Evolutionary conservation across 1,140 invertebrate genomes (phyloP), one percentile per base, ranked within the genome.

Genomic region (Drosophila persimilis): DNA sequence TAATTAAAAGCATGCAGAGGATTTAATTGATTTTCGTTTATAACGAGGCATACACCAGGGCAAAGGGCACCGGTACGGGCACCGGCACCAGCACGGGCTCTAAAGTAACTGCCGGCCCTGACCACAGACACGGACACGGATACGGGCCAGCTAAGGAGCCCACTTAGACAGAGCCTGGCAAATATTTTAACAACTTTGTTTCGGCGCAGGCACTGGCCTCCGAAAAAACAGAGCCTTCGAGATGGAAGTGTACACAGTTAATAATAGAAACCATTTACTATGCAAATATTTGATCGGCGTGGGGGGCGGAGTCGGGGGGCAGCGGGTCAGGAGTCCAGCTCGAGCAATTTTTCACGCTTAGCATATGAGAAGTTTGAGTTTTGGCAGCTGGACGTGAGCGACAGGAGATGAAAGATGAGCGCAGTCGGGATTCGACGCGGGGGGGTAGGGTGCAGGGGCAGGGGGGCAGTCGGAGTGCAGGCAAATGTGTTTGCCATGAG

Each of bases 211-310:
- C 43, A 20, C 15, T n/a, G 31, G 45, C 9, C 35, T 3, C 35
- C 51, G 13, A 51, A 69, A 63, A 50, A 26, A 26, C 24, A 26
- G 24, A 43, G 39, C 44, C 48, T 45, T 35, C 59, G 51, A 85
- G 61, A 69, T 64, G 69, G 77, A 71, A 63, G 75, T 88, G 83
- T 88, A 64, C 83, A 73, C 67, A 77, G 83, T 88, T 88, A 83
- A 88, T 83, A 88, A 83, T 88, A 88, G 83, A 70, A 88, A 79
- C 75, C 83, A 88, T 88, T 88, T 88, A 88, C 83, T 88, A 79
- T 79, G 78, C 83, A 88, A 88, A 88, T 88, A 83, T 88, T 88
- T 88, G 74, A 74, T 64, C 72, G 50, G 20, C 20, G 20, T 20
- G 20, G 20, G 2, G 20, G 20, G 24, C 5, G 20, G 31, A 20